Percentiles rank a stretch among this genome's conserved stretches.
Conservation (phyloP, 2,888 invertebrate genomes). For the Lutraria lutraria region DNA sequence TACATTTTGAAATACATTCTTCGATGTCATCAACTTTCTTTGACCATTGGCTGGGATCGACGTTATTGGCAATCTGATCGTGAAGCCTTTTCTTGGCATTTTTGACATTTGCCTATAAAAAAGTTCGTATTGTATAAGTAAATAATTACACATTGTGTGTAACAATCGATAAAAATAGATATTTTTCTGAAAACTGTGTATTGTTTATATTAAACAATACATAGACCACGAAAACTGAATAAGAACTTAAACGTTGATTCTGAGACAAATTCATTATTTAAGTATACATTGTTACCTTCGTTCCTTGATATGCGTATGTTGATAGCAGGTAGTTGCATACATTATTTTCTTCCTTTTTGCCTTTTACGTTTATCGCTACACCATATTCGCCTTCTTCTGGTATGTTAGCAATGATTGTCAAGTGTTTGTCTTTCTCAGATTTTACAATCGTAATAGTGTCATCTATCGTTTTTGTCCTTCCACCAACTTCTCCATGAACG, state of each 20-base stretch:
- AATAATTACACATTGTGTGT: too few species aligned
- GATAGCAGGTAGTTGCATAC: conserved; percentile 68
- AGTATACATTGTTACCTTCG: conserved; percentile 35
- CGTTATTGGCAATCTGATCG: conserved; percentile 3
- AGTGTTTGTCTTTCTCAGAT: not conserved
- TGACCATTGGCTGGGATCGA: conserved; percentile 25
- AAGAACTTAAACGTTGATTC: not conserved
- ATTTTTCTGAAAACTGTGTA: not conserved
- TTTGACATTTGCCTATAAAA: conserved; percentile 51
- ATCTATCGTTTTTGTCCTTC: conserved; percentile 23
- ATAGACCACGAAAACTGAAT: not conserved
- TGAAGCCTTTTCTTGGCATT: conserved; percentile 52
- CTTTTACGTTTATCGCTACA: conserved; percentile 42
- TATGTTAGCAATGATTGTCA: conserved; percentile 42
- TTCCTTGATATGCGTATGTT: conserved; percentile 24
- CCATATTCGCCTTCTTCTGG: conserved; percentile 62
- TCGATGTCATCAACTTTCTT: conserved; percentile 21
- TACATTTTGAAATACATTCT: conserved; percentile 20
- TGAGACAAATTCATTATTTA: not conserved
- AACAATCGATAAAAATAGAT: too few species aligned
- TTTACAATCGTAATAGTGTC: not conserved
- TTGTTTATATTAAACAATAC: not conserved
- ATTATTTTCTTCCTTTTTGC: not conserved
- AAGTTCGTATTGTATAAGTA: not conserved
- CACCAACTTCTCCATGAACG: conserved; percentile 38